Conservation (phyloP, 2,113 vertebrate genomes). For the Cavia porcellus region DNA sequence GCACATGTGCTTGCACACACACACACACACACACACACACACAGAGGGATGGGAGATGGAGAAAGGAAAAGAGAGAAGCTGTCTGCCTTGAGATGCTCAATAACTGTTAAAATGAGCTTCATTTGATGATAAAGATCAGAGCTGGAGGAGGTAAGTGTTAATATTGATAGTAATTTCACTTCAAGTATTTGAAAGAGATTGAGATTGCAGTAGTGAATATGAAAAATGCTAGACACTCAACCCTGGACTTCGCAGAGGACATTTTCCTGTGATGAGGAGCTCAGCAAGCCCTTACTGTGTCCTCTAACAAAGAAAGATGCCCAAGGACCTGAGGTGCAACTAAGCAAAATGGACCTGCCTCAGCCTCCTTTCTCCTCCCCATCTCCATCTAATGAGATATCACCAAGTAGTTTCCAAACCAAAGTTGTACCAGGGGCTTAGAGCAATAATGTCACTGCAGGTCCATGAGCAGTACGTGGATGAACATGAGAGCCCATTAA, state of each 20-base stretch:
- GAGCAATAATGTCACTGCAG: background rate
- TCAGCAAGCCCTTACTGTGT: background rate
- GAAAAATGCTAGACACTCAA: background rate
- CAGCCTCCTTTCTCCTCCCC: no score
- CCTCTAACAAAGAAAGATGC: background rate
- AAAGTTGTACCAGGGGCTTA: background rate
- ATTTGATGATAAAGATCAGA: background rate
- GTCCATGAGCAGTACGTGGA: background rate
- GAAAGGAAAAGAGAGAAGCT: background rate
- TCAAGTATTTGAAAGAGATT: background rate
- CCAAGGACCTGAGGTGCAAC: background rate
- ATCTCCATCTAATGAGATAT: background rate
- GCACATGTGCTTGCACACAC: background rate
- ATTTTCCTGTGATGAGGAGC: background rate
- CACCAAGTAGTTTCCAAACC: background rate
- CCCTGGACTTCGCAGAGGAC: background rate
- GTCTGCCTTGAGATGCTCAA: background rate
- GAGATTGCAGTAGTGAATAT: background rate
- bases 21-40: background rate
- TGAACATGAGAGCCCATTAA: background rate
- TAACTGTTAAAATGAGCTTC: background rate
- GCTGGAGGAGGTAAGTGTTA: background rate
- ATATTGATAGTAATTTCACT: background rate
- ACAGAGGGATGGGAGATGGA: background rate
- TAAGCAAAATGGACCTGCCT: background rate